Base-by-base conservation (phyloP, 2,113 vertebrate genomes). In the Cygnus buccinator region DNA sequence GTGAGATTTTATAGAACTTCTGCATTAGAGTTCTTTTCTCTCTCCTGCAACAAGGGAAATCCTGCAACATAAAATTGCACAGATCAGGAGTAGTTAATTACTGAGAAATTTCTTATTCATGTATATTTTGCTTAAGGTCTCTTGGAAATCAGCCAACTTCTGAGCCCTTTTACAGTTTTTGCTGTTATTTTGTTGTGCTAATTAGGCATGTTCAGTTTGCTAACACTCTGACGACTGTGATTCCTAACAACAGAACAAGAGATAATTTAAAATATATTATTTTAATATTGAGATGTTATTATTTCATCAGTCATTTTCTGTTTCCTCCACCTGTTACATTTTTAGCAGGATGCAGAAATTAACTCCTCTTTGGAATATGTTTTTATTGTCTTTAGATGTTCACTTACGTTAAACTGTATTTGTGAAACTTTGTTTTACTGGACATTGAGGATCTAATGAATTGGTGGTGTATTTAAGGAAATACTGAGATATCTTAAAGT, bases 91-190 rank as follows among this genome's bases (percentile, higher is more conserved):
- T 57, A 67, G 39, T 78, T 82, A 81, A 21, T 87, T 72, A n/a
- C 48, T 87, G 33, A 72, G 25, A 81, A 88, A 84, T 80, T 94
- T 72, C 80, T 91, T 83, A 76, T 25, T 96, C 62, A 78, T 5
- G 2, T 46, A 55, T 58, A 72, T 74, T 92, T 90, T 88, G 9
- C 46, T 89, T 81, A 91, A 96, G 61, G 57, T 85, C 35, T 89
- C 48, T 77, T 93, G 61, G 67, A 90, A 95, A 90, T 81, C 43
- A 93, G 44, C 62, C 82, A 87, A 6, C 28, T 80, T 93, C 58
- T 87, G 63, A 94, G 63, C 17, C 48, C 39, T 74, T 92, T 76
- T 84, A 84, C 55, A 82, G 59, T 50, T 94, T 84, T 87, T 66
- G 20, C 35, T 88, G 29, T 16, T 78, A 23, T 77, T 86, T 31